Evolutionary conservation across 2,888 invertebrate species (phyloP), one percentile per base, ranked within the genome.

Genomic region (Cephonodes hylas): DNA sequence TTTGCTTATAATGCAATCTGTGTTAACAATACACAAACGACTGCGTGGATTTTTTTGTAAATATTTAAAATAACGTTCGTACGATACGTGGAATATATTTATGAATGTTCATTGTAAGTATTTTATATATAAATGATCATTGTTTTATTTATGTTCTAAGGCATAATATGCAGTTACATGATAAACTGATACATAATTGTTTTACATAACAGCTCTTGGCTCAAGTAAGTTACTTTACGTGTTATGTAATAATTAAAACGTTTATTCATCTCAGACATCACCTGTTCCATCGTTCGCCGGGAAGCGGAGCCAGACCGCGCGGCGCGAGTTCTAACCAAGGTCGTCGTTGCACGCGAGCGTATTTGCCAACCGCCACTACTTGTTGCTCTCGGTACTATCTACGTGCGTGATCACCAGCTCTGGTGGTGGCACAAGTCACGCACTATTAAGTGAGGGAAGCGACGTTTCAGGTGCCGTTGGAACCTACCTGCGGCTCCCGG

Each of bases 401-500:
- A 67, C 70, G 69, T n/a, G 42, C 59, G 63, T 59, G 63, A 42
- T 56, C 65, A 65, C 59, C 63, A 62, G 68, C 58, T 62, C 67
- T 77, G 79, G 67, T 73, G 75, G 78, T 73, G 77, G 44, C 10
- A 20, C 8, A 25, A 45, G n/a, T 34, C 18, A 57, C 42, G 34
- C 27, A 23, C 20, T 27, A 34, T 42, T 34, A 59, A 45, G n/a
- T 25, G 58, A 27, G 13, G 8, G 18, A 46, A 46, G 23, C 27
- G 45, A n/a, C 38, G 4, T 31, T 38, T 56, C 44, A 38, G 42
- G 38, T 58, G 31, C 46, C 44, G 42, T 31, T 34, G 25, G 18
- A 45, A 76, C 81, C 74, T 89, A 92, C 91, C 91, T 91, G 91
- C 74, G 84, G 85, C 72, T 89, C 89, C 68, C 89, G 88, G 81